Evolutionary conservation across 2,797 vertebrate genomes (phyloP).

Genomic region (Hydrophis major): DNA sequence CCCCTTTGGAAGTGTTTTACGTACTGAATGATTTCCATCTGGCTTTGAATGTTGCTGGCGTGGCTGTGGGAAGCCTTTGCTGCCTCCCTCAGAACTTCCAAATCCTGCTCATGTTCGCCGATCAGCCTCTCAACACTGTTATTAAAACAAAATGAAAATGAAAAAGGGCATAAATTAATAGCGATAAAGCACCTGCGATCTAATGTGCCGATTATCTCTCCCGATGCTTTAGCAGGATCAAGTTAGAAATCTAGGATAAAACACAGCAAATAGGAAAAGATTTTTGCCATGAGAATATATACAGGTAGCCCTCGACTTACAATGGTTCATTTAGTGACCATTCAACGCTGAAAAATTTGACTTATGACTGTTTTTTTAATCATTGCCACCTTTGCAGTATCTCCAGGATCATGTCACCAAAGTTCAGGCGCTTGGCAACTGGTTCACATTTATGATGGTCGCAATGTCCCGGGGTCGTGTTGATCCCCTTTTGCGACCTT

Average conservation of each 20-base stretch:
- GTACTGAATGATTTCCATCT: conserved; percentile 72
- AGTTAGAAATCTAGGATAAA: neutral
- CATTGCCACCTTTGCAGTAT: no score
- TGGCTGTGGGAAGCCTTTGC: conserved; percentile 58
- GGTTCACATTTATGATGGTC: no score
- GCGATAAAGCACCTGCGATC: no score
- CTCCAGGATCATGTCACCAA: no score
- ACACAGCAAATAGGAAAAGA: neutral
- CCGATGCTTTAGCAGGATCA: neutral
- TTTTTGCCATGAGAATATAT: neutral
- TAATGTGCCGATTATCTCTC: neutral
- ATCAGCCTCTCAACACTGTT: conserved; percentile 68
- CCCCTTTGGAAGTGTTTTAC: neutral
- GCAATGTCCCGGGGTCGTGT: no score
- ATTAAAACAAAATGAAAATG: neutral
- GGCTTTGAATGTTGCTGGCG: conserved; percentile 59
- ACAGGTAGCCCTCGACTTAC: no score
- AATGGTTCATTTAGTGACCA: neutral
- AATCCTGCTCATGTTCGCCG: conserved; percentile 73
- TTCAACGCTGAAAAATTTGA: neutral
- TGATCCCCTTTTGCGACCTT: no score
- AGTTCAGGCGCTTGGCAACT: no score
- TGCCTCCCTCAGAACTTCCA: conserved; percentile 74
- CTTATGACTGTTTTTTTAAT: neutral
- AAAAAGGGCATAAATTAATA: neutral